Base-by-base conservation (phyloP, 2,113 vertebrate species). In the Ctenomys sociabilis region DNA sequence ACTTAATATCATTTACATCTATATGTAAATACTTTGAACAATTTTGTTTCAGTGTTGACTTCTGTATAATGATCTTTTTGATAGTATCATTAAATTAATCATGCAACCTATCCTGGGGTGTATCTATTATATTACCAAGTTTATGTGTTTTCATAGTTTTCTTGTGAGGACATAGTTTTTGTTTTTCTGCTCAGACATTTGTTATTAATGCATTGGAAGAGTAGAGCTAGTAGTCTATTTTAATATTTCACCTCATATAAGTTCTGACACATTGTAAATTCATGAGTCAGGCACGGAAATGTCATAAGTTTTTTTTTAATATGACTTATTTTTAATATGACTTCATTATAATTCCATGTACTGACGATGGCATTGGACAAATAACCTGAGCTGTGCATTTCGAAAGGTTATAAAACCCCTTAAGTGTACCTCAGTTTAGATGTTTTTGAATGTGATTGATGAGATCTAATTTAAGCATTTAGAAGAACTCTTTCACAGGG, bases 241-340 rank as follows among this genome's bases (percentile, higher is more conserved):
- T 66, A 93, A 89, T 93, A 94, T 83, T 90, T 95, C 84, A 83
- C 52, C 85, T 83, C 45, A 13, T 64, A 83, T 92, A 91, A 73
- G 94, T 86, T 94, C 59, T 95, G 61, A 92, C 24, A 86, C 73
- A 88, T 64, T 96, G 72, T 52, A 77, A 88, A 92, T 97, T 95
- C 85, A 77, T 86, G 85, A 95, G 37, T 91, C 45, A 78, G 59
- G 5, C 21, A 70, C 37, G 3, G 32, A 32, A 88, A 95, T 82
- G 72, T 70, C 37, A 35, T 37, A 73, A 84, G 14, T 30, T 8
- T 78, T 61, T 89, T 89, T 95, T 83, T 90, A 45, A 85, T 64
- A 37, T 77, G 32, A 75, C 24, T 91, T 54, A 54, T 54, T 89
- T 95, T 78, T 90, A 37, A 82, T 64, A 45, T 70, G 32, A 75